Evolutionary conservation across 2,888 invertebrate species (phyloP).

Genomic region (Cistogaster globosa): DNA sequence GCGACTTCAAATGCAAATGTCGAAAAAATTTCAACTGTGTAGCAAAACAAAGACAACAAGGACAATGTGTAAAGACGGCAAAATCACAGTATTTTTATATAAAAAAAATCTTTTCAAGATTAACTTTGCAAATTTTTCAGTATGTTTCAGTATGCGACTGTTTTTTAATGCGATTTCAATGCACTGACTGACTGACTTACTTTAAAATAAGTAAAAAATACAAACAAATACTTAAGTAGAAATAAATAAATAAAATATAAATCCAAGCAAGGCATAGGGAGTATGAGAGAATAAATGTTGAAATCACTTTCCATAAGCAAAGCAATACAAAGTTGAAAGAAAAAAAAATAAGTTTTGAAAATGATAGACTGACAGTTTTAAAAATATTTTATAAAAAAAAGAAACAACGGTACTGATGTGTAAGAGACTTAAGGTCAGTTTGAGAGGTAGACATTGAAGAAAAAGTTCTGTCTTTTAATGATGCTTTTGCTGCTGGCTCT

Average conservation of each 20-base stretch:
- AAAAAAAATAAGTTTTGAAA: constrained; percentile 4
- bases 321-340: too few relatives aligned
- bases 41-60: background rate
- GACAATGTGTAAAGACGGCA: constrained; percentile 7
- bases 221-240: too few relatives aligned
- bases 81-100: constrained; percentile 11
- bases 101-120: background rate
- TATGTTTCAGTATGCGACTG: too few relatives aligned
- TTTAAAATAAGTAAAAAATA: too few relatives aligned
- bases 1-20: constrained; percentile 13
- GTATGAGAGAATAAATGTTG: constrained; percentile 56
- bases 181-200: too few relatives aligned
- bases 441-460: background rate
- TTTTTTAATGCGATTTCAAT: too few relatives aligned
- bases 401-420: background rate
- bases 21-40: constrained; percentile 7
- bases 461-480: constrained; percentile 37
- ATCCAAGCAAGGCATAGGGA: background rate
- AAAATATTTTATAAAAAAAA: constrained; percentile 19
- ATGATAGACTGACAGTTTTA: constrained; percentile 43
- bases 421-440: constrained; percentile 5
- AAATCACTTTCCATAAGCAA: constrained; percentile 45
- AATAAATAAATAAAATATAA: constrained; percentile 11
- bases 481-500: constrained; percentile 13
- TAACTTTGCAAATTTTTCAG: background rate